phyloP scores from a whole-genome alignment of 2,888 invertebrate species.

The Brachyopa scutellaris region DNA sequence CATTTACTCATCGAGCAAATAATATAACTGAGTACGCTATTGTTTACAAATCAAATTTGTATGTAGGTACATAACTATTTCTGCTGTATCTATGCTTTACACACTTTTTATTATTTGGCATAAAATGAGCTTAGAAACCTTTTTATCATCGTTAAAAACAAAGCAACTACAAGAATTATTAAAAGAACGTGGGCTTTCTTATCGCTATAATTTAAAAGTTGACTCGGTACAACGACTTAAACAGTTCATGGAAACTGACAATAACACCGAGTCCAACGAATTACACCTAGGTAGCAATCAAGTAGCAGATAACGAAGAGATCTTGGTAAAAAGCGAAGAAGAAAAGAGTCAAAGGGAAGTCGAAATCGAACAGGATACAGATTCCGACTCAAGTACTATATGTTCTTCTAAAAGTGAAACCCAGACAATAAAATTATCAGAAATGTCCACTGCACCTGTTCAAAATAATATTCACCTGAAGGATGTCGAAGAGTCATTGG shows the following conservation, averaged over 20 bases:
- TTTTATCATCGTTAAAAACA: neutral
- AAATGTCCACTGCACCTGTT: neutral
- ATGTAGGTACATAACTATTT: no score
- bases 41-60: neutral
- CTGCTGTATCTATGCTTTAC: no score
- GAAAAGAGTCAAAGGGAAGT: neutral
- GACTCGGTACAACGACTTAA: neutral
- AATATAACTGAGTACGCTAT: neutral
- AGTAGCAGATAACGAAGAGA: neutral
- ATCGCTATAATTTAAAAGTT: neutral
- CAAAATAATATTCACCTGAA: neutral
- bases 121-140: no score
- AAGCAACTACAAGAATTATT: neutral
- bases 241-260: neutral
- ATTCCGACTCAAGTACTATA: neutral
- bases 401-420: neutral
- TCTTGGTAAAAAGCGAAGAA: neutral
- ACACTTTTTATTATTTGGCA: no score
- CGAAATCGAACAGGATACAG: neutral
- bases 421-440: neutral
- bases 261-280: no score
- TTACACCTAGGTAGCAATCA: neutral
- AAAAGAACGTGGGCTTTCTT: neutral
- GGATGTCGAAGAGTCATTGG: neutral
- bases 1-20: no score